Conservation (phyloP, 2,113 vertebrate genomes). For the Trichechus manatus region DNA sequence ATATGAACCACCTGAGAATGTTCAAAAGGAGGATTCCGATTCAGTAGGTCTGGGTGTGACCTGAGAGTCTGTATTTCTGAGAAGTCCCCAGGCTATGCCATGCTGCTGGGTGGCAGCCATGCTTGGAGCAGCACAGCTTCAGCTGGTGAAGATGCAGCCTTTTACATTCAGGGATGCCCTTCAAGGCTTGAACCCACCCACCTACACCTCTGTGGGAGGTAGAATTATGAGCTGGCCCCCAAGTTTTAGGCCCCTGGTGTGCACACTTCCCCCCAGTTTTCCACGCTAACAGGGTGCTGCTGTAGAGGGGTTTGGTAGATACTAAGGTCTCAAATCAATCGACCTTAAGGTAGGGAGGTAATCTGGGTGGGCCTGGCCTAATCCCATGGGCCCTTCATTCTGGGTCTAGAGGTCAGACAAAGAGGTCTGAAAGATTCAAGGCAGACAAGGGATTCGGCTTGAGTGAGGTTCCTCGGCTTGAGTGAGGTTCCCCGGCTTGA, state of each 20-base stretch:
- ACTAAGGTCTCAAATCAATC: not conserved
- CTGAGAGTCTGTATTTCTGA: not conserved
- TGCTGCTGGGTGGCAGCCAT: no score
- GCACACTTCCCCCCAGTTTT: no score
- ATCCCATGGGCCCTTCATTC: not conserved
- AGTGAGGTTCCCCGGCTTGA: fast-evolving
- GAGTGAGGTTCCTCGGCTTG: not conserved
- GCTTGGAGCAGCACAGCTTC: no score
- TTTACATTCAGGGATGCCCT: not conserved
- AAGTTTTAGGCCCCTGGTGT: not conserved
- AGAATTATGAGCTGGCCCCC: not conserved
- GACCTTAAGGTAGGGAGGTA: not conserved
- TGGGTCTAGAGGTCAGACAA: not conserved
- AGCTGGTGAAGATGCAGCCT: not conserved
- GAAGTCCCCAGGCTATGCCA: fast-evolving
- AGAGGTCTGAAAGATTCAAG: not conserved
- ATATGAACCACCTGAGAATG: not conserved
- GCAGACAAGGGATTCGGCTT: not conserved
- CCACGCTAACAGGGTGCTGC: not conserved
- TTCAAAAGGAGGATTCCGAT: not conserved
- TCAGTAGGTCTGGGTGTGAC: not conserved
- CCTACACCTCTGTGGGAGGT: not conserved
- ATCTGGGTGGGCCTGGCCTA: not conserved
- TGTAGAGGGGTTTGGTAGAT: not conserved
- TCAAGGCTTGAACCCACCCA: not conserved